Percentiles rank a stretch among this genome's conserved stretches.
Evolutionary conservation across 2,888 invertebrate species (phyloP).

Genomic region (Amblyteles armatorius): DNA sequence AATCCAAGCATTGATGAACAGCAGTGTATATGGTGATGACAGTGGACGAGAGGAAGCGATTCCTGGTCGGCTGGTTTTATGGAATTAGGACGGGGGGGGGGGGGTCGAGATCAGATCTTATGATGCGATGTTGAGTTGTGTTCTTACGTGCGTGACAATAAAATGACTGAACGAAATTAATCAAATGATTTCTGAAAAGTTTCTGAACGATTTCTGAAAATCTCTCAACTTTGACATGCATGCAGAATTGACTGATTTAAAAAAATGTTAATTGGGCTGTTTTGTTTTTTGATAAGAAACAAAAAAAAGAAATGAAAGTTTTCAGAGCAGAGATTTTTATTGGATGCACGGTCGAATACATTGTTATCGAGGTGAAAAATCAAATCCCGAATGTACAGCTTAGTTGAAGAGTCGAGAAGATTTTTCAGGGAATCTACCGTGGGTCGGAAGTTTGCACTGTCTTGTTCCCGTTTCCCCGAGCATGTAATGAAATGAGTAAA

Average conservation of each 20-base stretch:
- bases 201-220: too few relatives aligned
- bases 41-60: too few relatives aligned
- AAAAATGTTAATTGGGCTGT: not conserved
- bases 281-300: not conserved
- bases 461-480: constrained; percentile 77
- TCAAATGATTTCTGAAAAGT: too few relatives aligned
- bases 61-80: too few relatives aligned
- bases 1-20: too few relatives aligned
- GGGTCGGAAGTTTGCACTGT: constrained; percentile 78
- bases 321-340: not conserved
- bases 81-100: not conserved
- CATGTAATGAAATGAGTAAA: constrained; percentile 83
- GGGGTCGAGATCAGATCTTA: not conserved
- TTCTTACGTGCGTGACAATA: too few relatives aligned
- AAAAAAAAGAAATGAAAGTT: not conserved
- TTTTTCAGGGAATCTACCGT: constrained; percentile 23
- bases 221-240: too few relatives aligned
- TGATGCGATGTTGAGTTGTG: too few relatives aligned
- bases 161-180: too few relatives aligned
- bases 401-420: not conserved
- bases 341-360: not conserved
- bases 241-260: not conserved
- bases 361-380: constrained; percentile 5
- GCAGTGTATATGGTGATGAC: not conserved
- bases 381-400: not conserved